phyloP scores from a whole-genome alignment of 2,888 invertebrate genomes.

The Rhagophthalmus giganteus region DNA sequence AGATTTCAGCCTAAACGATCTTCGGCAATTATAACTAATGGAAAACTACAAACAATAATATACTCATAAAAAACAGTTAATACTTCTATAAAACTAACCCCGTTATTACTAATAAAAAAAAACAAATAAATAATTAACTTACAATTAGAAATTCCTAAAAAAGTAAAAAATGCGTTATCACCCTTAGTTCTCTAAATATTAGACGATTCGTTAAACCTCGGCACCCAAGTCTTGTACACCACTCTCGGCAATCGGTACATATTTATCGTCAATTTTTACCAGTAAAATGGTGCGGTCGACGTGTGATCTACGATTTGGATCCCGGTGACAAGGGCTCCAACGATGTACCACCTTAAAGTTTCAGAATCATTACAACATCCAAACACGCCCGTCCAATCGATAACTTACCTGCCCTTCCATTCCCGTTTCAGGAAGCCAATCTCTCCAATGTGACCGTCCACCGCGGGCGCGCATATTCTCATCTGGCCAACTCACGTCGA shows the following conservation, averaged over 20 bases:
- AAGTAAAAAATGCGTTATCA: conserved; percentile 11
- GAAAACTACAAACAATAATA: too few species aligned
- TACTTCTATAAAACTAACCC: background rate
- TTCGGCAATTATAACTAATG: too few species aligned
- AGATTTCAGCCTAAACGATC: too few species aligned
- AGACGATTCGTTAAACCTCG: conserved; percentile 52
- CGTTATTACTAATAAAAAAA: background rate
- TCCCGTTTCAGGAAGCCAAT: conserved; percentile 87
- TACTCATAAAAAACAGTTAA: conserved; percentile 2
- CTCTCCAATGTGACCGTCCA: conserved; percentile 85
- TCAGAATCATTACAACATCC: too few species aligned
- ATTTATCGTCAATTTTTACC: conserved; percentile 90
- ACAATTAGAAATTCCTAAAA: background rate
- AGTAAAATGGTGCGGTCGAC: conserved; percentile 89
- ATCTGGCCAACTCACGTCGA: conserved; percentile 95
- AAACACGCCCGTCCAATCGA: conserved; percentile 1
- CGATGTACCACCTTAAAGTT: conserved; percentile 81
- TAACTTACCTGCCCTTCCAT: conserved; percentile 81
- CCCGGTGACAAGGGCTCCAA: conserved; percentile 92
- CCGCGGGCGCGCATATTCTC: conserved; percentile 86
- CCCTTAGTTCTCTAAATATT: conserved; percentile 5
- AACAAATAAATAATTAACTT: conserved; percentile 1
- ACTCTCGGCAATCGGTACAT: conserved; percentile 89
- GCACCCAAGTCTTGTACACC: conserved; percentile 80
- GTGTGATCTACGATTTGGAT: conserved; percentile 84